phyloP scores from a whole-genome alignment of 2,888 invertebrate species.

The Anthophora plumipes region DNA sequence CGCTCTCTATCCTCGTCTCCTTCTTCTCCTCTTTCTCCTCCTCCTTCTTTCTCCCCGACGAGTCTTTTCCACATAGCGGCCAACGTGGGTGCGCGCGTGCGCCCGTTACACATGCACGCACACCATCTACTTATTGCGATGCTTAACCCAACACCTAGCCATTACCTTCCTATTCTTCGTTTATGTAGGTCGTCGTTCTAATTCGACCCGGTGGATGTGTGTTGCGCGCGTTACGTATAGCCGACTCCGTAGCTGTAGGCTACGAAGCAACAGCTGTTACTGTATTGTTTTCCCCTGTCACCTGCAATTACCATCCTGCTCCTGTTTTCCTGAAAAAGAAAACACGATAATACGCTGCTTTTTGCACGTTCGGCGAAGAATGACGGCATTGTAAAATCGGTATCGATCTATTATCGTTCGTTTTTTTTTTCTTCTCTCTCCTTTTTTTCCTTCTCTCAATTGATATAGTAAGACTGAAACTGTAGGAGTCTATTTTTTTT shows the following conservation, averaged over 20 bases:
- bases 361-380: not conserved
- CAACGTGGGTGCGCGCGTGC: slow-evolving; percentile 49
- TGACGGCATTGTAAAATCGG: not conserved
- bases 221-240: slow-evolving; percentile 40
- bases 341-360: not conserved
- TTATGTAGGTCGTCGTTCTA: slow-evolving; percentile 73
- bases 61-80: slow-evolving; percentile 35
- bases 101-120: slow-evolving; percentile 38
- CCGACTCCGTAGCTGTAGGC: slow-evolving; percentile 48
- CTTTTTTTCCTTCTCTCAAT: not conserved
- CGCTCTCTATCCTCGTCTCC: slow-evolving; percentile 47
- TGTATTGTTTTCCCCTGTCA: slow-evolving; percentile 74
- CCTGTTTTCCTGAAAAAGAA: slow-evolving; percentile 18
- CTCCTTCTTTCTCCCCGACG: slow-evolving; percentile 35
- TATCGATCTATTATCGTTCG: not conserved
- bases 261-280: slow-evolving; percentile 77
- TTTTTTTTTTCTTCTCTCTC: not conserved
- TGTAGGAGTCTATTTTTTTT: too few species aligned
- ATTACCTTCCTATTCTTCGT: slow-evolving; percentile 70
- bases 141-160: slow-evolving; percentile 65
- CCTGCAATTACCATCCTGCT: slow-evolving; percentile 53
- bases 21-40: slow-evolving; percentile 46
- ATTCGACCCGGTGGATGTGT: slow-evolving; percentile 61
- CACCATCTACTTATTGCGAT: slow-evolving; percentile 60
- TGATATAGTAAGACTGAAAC: too few species aligned